A percentile compares a stretch with the other conserved stretches of the same genome.
Evolutionary conservation across 2,797 vertebrate genomes (phyloP).

Genomic region (Enteromius viviparus): DNA sequence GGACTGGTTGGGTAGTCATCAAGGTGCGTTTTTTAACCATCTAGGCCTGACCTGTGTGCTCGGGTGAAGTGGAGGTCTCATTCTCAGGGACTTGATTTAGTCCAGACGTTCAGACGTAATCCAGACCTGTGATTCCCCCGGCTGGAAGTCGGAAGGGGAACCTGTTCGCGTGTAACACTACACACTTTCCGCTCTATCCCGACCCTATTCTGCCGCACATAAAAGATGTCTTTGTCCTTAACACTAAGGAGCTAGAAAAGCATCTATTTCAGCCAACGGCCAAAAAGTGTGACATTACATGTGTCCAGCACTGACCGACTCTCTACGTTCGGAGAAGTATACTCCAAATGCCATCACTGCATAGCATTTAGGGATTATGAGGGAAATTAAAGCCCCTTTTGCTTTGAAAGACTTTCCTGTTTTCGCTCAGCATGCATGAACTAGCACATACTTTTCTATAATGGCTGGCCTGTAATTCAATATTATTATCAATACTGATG

Average conservation of each 20-base stretch:
- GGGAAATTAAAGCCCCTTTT: slow-evolving; percentile 13
- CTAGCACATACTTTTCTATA: slow-evolving; percentile 31
- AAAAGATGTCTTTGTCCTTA: slow-evolving; percentile 73
- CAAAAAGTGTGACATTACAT: slow-evolving; percentile 74
- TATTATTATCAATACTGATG: slow-evolving; percentile 50
- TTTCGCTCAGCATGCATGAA: slow-evolving; percentile 41
- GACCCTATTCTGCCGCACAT: slow-evolving; percentile 55
- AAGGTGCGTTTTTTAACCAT: slow-evolving; percentile 26
- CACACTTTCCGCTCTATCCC: slow-evolving; percentile 64
- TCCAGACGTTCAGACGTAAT: slow-evolving; percentile 47
- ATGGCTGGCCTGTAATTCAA: slow-evolving; percentile 58
- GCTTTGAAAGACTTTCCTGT: slow-evolving; percentile 37
- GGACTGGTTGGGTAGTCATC: slow-evolving; percentile 21
- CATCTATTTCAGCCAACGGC: slow-evolving; percentile 57
- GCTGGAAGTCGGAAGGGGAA: slow-evolving; percentile 64
- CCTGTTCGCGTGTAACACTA: slow-evolving; percentile 72
- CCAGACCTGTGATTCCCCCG: slow-evolving; percentile 65
- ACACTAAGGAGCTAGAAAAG: slow-evolving; percentile 53
- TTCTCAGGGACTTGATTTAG: slow-evolving; percentile 47
- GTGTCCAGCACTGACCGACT: slow-evolving; percentile 66
- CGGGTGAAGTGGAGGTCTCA: slow-evolving; percentile 31
- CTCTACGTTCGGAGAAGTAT: slow-evolving; percentile 65
- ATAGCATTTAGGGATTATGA: slow-evolving; percentile 51
- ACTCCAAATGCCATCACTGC: slow-evolving; percentile 36
- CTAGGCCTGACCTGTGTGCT: slow-evolving; percentile 25